Percentiles rank a stretch among this genome's conserved stretches.
These are phyloP conservation scores for Montifringilla adamsi DNA, from an alignment of 2,113 vertebrate species.

Conservation along the genomic window DNA sequence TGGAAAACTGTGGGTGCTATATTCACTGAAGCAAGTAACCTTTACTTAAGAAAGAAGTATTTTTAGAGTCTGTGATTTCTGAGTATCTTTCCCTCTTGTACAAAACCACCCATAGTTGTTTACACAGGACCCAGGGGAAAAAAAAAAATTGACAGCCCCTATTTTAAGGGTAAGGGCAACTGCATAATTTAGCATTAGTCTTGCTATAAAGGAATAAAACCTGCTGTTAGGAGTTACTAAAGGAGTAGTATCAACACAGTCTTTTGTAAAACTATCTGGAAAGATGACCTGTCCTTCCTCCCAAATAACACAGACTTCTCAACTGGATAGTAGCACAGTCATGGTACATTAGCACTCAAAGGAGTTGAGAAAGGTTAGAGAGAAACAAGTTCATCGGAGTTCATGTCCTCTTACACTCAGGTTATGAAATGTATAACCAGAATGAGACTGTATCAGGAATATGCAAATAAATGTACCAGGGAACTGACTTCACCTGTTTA, in stretches of 20 bases:
- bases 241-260: background rate
- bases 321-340: background rate
- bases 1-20: background rate
- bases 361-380: slow-evolving; percentile 21
- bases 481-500: slow-evolving; percentile 36
- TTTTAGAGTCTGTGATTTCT: background rate
- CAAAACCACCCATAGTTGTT: background rate
- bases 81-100: background rate
- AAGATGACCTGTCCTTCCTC: background rate
- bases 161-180: background rate
- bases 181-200: background rate
- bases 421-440: slow-evolving; percentile 44
- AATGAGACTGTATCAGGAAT: slow-evolving; percentile 14
- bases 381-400: slow-evolving; percentile 20
- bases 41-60: background rate
- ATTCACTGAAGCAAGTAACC: background rate
- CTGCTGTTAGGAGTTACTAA: background rate
- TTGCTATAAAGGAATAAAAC: background rate
- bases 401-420: background rate
- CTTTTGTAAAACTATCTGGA: background rate
- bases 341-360: slow-evolving; percentile 2
- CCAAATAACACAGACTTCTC: background rate
- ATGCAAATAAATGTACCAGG: slow-evolving; percentile 9
- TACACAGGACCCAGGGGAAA: background rate
- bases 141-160: background rate